A percentile compares a stretch with the other conserved stretches of the same genome.
These are phyloP conservation scores for Perizoma flavofasciatum DNA, from an alignment of 2,888 invertebrate species.

Conservation along the genomic window DNA sequence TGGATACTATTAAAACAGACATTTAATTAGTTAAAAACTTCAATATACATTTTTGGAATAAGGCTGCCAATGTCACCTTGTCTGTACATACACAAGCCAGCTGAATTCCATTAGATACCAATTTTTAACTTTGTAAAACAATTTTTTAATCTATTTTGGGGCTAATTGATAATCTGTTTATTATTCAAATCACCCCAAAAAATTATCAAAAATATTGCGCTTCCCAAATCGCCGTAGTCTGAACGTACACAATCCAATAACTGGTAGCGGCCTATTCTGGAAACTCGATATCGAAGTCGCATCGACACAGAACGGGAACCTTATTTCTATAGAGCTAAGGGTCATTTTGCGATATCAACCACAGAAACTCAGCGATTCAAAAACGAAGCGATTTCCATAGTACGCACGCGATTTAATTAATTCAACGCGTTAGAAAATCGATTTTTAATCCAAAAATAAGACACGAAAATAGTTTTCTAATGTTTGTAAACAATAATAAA, in stretches of 20 bases:
- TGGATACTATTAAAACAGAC: too few relatives aligned
- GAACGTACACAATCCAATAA: constrained; percentile 56
- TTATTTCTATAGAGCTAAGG: constrained; percentile 49
- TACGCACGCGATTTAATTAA: constrained; percentile 60
- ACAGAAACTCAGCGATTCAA: constrained; percentile 41
- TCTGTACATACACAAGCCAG: constrained; percentile 14
- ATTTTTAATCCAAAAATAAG: constrained; percentile 28
- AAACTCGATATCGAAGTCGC: constrained; percentile 39
- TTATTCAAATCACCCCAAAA: not conserved
- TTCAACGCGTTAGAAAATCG: constrained; percentile 47
- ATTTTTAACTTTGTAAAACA: not conserved
- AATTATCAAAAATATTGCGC: constrained; percentile 1
- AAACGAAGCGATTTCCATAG: constrained; percentile 61
- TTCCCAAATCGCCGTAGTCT: constrained; percentile 19
- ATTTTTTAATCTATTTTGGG: not conserved
- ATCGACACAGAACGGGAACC: constrained; percentile 47
- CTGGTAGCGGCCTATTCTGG: constrained; percentile 65
- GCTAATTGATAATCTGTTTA: not conserved
- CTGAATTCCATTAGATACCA: not conserved
- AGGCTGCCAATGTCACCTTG: too few relatives aligned
- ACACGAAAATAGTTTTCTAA: constrained; percentile 24
- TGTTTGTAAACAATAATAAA: constrained; percentile 45
- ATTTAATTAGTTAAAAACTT: too few relatives aligned
- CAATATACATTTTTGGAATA: too few relatives aligned
- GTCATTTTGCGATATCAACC: constrained; percentile 48